Conservation (phyloP, 2,113 vertebrate species). For the Microtus pennsylvanicus region DNA sequence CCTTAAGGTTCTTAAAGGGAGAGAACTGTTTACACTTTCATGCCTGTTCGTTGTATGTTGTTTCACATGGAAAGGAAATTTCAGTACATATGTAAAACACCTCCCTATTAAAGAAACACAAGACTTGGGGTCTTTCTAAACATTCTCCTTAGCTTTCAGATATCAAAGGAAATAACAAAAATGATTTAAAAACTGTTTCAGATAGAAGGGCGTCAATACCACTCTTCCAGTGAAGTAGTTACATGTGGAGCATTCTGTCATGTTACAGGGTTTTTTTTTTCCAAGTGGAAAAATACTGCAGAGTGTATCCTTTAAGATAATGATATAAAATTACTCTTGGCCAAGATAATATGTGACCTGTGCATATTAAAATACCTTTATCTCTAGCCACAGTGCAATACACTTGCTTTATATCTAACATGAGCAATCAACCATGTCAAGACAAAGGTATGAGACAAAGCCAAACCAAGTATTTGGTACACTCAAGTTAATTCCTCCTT, state of each 20-base stretch:
- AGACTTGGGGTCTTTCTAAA: conserved; percentile 31
- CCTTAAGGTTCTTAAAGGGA: conserved; percentile 60
- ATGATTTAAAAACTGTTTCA: conserved; percentile 32
- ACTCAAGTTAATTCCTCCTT: conserved; percentile 51
- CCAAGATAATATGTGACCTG: conserved; percentile 74
- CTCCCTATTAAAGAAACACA: conserved; percentile 35
- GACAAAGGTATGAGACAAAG: conserved; percentile 44
- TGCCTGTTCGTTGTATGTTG: conserved; percentile 13
- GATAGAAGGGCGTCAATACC: conserved; percentile 1
- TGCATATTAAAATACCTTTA: conserved; percentile 74
- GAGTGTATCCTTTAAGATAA: conserved; percentile 62
- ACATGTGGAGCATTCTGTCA: conserved; percentile 71
- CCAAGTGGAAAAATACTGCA: conserved; percentile 67
- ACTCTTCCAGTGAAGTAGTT: conserved; percentile 40
- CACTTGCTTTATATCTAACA: conserved; percentile 47
- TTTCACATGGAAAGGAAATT: conserved; percentile 57
- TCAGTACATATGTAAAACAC: conserved; percentile 31
- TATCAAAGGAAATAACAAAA: conserved; percentile 55
- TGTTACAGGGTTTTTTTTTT: conserved; percentile 55
- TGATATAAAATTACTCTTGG: conserved; percentile 74
- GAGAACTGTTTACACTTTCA: background rate
- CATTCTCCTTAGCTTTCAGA: conserved; percentile 1
- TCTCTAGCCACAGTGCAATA: conserved; percentile 51
- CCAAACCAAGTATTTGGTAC: conserved; percentile 47
- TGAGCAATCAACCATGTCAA: conserved; percentile 40